Base-by-base conservation (phyloP, 2,888 invertebrate species). In the Synanthedon andrenaeformis region DNA sequence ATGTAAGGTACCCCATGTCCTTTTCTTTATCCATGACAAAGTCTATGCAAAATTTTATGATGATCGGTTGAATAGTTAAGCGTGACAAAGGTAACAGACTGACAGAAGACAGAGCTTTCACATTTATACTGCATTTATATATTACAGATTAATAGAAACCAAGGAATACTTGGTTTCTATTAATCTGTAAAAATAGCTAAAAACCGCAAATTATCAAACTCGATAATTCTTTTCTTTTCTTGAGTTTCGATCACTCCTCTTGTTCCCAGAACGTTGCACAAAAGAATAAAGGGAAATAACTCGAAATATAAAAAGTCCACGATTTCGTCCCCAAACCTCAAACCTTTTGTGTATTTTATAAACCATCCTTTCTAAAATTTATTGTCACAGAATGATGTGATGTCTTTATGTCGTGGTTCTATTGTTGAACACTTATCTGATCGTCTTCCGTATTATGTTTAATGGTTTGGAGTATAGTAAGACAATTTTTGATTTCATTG, bases 371-470 rank as follows among this genome's bases (percentile, higher is more conserved):
- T 77, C 72, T 67, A 67, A 74, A 81, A 85, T 86, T 85, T 87
- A 87, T 79, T 82, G 83, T 83, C 69, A 70, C 72, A 72, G 77
- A 81, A 82, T 82, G 80, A 85, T 86, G 84, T 85, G 87, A 86
- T 84, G 85, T 87, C 86, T 86, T 84, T 86, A 87, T 86, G 74
- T 74, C 73, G 70, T 69, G 70, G 66, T 65, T 70, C 81, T 63
- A 79, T 87, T 85, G 83, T 86, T 69, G 62, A 65, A 70, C 78
- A 83, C 78, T 84, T 87, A 87, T 86, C 87, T 83, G 84, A 86
- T 87, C 82, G 74, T 75, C 70, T 76, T 65, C 70, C 65, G 72
- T 76, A 73, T 82, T 78, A 70, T 74, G 70, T 78, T 70, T 79
- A 82, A 81, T 81, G 72, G 76, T 65, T 67, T 67, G 67, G 59